Evolutionary conservation across 2,113 vertebrate genomes (phyloP).

Genomic region (Gadus chalcogrammus): DNA sequence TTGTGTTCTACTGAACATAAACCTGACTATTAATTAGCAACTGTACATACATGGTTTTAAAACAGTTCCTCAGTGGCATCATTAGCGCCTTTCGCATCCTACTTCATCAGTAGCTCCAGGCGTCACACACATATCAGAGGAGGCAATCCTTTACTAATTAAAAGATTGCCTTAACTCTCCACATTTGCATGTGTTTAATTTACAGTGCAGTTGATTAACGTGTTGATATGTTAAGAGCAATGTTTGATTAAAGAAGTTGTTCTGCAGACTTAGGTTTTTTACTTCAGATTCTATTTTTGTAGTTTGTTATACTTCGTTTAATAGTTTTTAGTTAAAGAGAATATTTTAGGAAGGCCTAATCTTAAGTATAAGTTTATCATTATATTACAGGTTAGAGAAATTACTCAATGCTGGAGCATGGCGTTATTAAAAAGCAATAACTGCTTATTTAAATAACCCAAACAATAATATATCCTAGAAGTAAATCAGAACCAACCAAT

Average conservation of each 20-base stretch:
- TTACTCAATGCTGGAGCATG: too few species aligned
- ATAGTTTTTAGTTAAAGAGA: too few species aligned
- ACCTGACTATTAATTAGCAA: constrained; percentile 55
- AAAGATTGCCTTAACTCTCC: constrained; percentile 52
- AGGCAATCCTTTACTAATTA: constrained; percentile 60
- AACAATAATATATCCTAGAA: too few species aligned
- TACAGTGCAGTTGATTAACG: constrained; percentile 48
- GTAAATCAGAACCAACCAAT: too few species aligned
- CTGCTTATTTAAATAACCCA: too few species aligned
- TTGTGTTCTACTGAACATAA: constrained; percentile 43
- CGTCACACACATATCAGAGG: constrained; percentile 46
- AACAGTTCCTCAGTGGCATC: constrained; percentile 40
- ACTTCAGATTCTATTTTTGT: constrained; percentile 23
- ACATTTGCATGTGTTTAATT: constrained; percentile 63
- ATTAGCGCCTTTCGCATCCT: constrained; percentile 39
- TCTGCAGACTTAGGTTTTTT: too few species aligned
- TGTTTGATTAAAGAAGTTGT: constrained; percentile 45
- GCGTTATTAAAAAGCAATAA: too few species aligned
- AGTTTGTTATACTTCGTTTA: not conserved
- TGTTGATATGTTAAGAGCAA: constrained; percentile 50
- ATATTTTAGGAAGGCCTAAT: too few species aligned
- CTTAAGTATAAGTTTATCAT: too few species aligned
- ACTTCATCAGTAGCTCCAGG: constrained; percentile 54
- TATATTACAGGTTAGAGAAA: too few species aligned
- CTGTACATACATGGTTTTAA: constrained; percentile 47